phyloP scores from a whole-genome alignment of 2,113 vertebrate species.

The Eulemur rufifrons region DNA sequence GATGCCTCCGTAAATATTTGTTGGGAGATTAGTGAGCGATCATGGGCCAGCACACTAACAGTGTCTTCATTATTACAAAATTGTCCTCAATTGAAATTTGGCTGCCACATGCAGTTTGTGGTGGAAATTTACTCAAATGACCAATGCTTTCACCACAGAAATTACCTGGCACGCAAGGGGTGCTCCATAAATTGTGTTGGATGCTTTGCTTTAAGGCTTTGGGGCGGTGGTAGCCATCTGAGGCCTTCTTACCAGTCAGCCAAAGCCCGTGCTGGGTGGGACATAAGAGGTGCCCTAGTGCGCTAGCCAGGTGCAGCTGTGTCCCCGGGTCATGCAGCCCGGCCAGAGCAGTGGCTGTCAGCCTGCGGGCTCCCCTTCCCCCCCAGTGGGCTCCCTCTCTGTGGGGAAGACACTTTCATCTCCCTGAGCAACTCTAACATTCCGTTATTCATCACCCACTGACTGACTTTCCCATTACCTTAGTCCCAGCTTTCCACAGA shows the following conservation, averaged over 20 bases:
- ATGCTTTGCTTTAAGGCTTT: background rate
- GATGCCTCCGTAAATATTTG: conserved; percentile 40
- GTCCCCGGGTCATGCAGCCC: background rate
- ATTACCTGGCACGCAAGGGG: background rate
- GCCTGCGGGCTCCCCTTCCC: background rate
- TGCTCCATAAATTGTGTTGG: background rate
- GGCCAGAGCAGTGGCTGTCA: background rate
- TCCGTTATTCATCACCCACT: background rate
- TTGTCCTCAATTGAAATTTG: background rate
- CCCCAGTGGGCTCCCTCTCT: background rate
- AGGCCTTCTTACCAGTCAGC: background rate
- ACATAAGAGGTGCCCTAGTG: background rate
- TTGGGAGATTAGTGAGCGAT: conserved; percentile 33
- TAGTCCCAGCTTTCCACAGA: background rate
- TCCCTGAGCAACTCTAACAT: background rate
- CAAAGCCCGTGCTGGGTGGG: no score
- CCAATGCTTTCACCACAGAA: background rate
- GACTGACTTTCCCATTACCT: background rate
- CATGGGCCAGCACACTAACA: background rate
- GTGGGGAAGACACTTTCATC: background rate
- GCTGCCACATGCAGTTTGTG: background rate
- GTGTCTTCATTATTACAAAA: conserved; percentile 43
- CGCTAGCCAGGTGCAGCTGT: background rate
- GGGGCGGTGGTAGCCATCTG: background rate
- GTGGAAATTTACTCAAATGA: background rate